These are phyloP conservation scores for Thera britannica DNA, from an alignment of 2,888 invertebrate genomes.

Conservation along the genomic window DNA sequence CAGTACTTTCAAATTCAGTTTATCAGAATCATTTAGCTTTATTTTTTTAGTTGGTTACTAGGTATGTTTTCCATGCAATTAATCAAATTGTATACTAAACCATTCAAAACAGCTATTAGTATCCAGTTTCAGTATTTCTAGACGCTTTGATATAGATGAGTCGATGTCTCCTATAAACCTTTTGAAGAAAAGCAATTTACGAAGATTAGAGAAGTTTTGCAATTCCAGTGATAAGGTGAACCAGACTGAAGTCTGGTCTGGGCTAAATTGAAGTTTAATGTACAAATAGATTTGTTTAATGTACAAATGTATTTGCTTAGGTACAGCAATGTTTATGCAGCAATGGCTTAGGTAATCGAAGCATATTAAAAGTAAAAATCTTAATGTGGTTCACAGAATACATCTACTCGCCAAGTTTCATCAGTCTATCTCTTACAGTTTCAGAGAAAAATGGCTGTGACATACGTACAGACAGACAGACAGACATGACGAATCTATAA, in stretches of 20 bases:
- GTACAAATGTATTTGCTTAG: neutral
- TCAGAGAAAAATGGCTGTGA: no score
- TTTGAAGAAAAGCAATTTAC: slow-evolving; percentile 20
- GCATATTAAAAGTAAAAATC: no score
- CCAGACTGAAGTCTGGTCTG: slow-evolving; percentile 7
- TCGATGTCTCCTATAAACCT: slow-evolving; percentile 18
- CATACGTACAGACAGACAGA: no score
- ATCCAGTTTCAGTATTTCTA: slow-evolving; percentile 6
- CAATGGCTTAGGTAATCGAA: no score
- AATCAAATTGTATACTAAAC: neutral
- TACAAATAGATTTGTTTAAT: slow-evolving; percentile 5
- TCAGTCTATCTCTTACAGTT: no score
- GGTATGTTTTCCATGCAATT: neutral
- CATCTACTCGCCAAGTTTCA: no score
- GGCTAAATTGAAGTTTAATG: slow-evolving; percentile 6
- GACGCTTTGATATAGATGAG: slow-evolving; percentile 13
- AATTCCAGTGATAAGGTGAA: slow-evolving; percentile 17
- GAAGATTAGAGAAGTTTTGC: slow-evolving; percentile 26
- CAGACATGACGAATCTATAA: no score
- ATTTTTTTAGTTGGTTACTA: no score
- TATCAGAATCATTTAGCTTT: no score
- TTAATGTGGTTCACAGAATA: no score
- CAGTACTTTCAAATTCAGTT: no score
- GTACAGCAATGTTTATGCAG: neutral
- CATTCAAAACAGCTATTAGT: neutral